These are phyloP conservation scores for Euplexia lucipara DNA, from an alignment of 2,888 invertebrate genomes.

Conservation along the genomic window DNA sequence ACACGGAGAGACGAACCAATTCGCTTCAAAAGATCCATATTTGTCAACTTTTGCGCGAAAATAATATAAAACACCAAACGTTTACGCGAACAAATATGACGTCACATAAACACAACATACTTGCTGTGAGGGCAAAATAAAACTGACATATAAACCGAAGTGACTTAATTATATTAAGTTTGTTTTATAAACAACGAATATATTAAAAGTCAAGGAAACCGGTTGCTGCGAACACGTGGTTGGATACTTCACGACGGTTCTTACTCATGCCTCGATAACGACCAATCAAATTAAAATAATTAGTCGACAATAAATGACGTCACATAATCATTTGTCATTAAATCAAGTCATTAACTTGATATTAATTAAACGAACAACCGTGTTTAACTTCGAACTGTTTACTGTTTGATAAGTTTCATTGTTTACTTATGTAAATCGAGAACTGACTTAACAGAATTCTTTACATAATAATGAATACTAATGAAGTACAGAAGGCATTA, in stretches of 20 bases:
- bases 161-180: slow-evolving; percentile 69
- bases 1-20: slow-evolving; percentile 57
- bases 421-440: slow-evolving; percentile 32
- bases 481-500: slow-evolving; percentile 14
- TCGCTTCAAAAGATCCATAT: slow-evolving; percentile 64
- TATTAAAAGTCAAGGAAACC: slow-evolving; percentile 70
- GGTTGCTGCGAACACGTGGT: slow-evolving; percentile 65
- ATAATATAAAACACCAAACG: slow-evolving; percentile 58
- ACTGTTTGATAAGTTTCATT: slow-evolving; percentile 11
- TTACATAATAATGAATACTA: slow-evolving; percentile 22
- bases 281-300: slow-evolving; percentile 39
- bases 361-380: slow-evolving; percentile 21
- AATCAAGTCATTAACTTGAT: slow-evolving; percentile 23
- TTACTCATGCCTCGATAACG: slow-evolving; percentile 31
- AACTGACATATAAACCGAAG: slow-evolving; percentile 72
- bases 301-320: slow-evolving; percentile 30
- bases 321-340: slow-evolving; percentile 4
- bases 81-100: slow-evolving; percentile 53
- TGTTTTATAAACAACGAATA: slow-evolving; percentile 68
- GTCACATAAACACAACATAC: slow-evolving; percentile 75
- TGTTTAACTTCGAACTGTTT: slow-evolving; percentile 7
- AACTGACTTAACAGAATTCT: slow-evolving; percentile 14
- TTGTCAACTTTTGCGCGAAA: slow-evolving; percentile 65
- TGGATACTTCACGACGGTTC: slow-evolving; percentile 23
- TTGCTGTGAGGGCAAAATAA: slow-evolving; percentile 70